Conservation (phyloP, 2,113 vertebrate genomes). For the Onychorhynchus coronatus region DNA sequence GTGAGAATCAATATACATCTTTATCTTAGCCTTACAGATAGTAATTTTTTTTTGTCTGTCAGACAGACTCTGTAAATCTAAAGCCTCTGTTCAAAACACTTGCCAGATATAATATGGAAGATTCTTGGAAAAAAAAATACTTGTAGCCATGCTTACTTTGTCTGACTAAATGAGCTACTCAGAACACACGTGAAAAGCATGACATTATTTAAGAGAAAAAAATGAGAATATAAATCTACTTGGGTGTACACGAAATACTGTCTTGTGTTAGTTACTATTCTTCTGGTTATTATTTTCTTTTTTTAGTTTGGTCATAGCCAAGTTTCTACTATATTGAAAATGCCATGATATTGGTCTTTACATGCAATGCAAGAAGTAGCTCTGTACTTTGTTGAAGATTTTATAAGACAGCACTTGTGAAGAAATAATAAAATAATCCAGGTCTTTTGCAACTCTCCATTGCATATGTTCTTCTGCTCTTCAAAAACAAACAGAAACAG, state of each 20-base stretch:
- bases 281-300: background rate
- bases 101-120: background rate
- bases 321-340: background rate
- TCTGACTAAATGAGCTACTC: background rate
- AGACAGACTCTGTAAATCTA: background rate
- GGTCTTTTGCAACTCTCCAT: background rate
- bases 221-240: background rate
- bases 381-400: background rate
- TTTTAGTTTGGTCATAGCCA: background rate
- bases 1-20: background rate
- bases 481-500: background rate
- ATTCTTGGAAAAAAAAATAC: background rate
- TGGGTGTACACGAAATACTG: background rate
- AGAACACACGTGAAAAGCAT: background rate
- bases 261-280: background rate
- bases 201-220: background rate
- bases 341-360: background rate
- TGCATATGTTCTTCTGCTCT: background rate
- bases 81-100: background rate
- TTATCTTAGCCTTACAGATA: conserved; percentile 8
- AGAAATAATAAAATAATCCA: background rate
- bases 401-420: background rate
- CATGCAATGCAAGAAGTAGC: background rate
- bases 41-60: background rate
- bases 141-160: background rate